Conservation (phyloP, 2,113 vertebrate species). For the Phaetusa simplex region DNA sequence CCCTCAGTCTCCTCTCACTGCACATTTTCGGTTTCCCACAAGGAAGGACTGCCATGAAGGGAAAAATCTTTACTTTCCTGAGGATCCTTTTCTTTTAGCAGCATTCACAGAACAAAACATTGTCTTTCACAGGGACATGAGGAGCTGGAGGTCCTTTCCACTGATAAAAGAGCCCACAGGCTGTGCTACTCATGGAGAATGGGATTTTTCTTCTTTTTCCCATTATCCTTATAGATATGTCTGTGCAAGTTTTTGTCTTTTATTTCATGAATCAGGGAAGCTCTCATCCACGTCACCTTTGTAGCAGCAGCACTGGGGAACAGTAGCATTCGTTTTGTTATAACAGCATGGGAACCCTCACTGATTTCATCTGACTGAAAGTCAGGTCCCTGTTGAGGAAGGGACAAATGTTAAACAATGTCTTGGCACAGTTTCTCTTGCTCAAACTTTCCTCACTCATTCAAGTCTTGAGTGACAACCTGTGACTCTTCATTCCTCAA, state of each 20-base stretch:
- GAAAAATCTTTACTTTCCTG: not conserved
- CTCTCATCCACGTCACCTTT: not conserved
- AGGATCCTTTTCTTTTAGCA: not conserved
- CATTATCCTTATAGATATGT: not conserved
- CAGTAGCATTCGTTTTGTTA: not conserved
- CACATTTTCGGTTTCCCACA: not conserved
- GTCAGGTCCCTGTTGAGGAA: not conserved
- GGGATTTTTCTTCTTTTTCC: not conserved
- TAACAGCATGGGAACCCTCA: not conserved
- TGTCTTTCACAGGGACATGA: not conserved
- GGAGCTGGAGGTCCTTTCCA: not conserved
- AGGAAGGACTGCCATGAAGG: not conserved
- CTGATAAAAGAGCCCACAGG: fast-evolving
- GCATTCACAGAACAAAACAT: not conserved
- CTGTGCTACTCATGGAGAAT: not conserved
- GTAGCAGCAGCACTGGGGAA: not conserved
- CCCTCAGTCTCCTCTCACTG: not conserved
- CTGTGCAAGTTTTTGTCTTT: not conserved
- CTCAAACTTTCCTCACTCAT: not conserved
- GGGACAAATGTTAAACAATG: not conserved
- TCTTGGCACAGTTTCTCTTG: not conserved
- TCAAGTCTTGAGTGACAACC: not conserved
- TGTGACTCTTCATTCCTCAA: not conserved
- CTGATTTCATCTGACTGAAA: not conserved
- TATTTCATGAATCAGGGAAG: not conserved